Percentiles rank a stretch among this genome's conserved stretches.
phyloP scores from a whole-genome alignment of 2,113 vertebrate genomes.

The Alligator sinensis region DNA sequence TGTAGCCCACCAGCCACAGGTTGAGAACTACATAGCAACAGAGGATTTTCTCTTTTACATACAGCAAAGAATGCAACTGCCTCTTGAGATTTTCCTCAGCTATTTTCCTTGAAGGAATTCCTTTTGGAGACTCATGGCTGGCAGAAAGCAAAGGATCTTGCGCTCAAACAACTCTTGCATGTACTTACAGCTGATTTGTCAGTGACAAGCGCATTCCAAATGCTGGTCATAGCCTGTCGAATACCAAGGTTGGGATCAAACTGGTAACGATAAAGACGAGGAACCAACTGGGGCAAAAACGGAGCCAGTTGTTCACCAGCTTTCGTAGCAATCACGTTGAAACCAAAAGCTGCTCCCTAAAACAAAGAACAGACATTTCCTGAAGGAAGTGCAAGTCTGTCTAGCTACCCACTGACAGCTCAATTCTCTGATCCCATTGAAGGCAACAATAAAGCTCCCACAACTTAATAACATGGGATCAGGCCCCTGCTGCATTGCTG shows the following conservation, averaged over 20 bases:
- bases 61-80: neutral
- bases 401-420: neutral
- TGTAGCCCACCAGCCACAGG: too few relatives aligned
- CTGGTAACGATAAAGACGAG: slow-evolving; percentile 96
- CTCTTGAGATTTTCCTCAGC: neutral
- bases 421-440: neutral
- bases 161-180: neutral
- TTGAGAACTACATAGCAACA: neutral
- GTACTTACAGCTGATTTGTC: slow-evolving; percentile 90
- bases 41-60: neutral
- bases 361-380: neutral
- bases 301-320: slow-evolving; percentile 95
- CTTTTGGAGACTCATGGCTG: neutral
- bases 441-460: neutral
- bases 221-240: slow-evolving; percentile 97
- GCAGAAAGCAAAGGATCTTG: neutral
- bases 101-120: neutral
- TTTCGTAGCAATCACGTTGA: slow-evolving; percentile 94
- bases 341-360: slow-evolving; percentile 98
- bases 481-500: too few relatives aligned
- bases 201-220: slow-evolving; percentile 95
- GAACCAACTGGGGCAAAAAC: slow-evolving; percentile 92
- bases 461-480: neutral
- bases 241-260: slow-evolving; percentile 97
- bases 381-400: neutral